Conservation (phyloP, 2,113 vertebrate genomes). For the Ctenodactylus gundi region DNA sequence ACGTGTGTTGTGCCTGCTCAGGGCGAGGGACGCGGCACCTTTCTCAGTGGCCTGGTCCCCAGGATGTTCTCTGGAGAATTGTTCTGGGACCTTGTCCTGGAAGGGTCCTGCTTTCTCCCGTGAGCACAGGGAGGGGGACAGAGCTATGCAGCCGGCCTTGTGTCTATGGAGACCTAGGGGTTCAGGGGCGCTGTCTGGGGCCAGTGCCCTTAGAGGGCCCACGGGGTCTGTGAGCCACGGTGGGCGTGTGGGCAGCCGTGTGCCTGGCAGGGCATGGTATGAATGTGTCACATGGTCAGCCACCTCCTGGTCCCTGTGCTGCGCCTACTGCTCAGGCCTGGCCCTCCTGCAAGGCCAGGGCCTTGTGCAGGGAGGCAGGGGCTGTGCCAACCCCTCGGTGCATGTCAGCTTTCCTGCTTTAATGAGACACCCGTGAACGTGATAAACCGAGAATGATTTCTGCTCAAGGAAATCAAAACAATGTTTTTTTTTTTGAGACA, state of each 20-base stretch:
- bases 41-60: neutral
- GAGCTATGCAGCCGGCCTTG: neutral
- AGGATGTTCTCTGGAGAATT: neutral
- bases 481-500: too few species aligned
- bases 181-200: too few species aligned
- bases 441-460: neutral
- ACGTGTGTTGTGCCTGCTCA: neutral
- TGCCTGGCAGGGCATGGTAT: rapidly evolving
- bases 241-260: rapidly evolving
- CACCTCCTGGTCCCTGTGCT: neutral
- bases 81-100: neutral
- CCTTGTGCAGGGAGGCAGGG: neutral
- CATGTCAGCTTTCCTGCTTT: neutral
- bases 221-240: rapidly evolving
- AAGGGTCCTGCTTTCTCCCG: neutral
- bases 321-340: rapidly evolving
- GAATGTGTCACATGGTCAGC: rapidly evolving
- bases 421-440: neutral
- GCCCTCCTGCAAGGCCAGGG: neutral
- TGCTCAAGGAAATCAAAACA: neutral
- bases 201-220: neutral
- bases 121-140: neutral
- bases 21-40: neutral
- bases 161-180: neutral
- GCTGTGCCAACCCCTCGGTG: rapidly evolving